Evolutionary conservation across 2,888 invertebrate genomes (phyloP), one percentile per base, ranked within the genome.

Genomic region (Drosophila rubida): DNA sequence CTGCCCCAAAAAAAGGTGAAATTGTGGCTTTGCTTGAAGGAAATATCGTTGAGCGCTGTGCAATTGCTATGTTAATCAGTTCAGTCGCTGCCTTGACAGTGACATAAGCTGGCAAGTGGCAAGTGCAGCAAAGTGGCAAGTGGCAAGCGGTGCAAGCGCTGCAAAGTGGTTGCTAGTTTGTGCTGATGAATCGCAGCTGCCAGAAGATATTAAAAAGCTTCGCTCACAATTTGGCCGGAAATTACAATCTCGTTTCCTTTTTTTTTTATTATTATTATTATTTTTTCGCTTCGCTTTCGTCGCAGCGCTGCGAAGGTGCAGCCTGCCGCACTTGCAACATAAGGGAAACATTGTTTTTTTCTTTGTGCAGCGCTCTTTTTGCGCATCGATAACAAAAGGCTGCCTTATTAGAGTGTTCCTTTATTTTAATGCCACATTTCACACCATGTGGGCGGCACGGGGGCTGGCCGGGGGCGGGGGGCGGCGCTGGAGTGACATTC

Each of bases 341-440:
- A 9, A 32, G 11, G 1, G 2, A 11, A 19, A 19, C 19, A n/a
- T n/a, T n/a, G n/a, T n/a, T 11, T 41, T 19, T 30, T 42, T 54
- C 27, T 30, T 42, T 54, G 19, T 22, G n/a, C 42, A 27, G 41
- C 9, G 13, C 25, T 30, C 16, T 27, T 30, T 46, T 49, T 58
- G 63, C 65, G 57, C 70, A 82, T 75, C 71, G 73, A 75, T 78
- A 82, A 82, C 85, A 85, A 85, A 85, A 78, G 85, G 80, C 78
- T 61, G 75, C 80, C 78, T 85, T 82, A 82, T 82, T 82, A 82
- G 85, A 82, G 82, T 80, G 82, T 81, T 81, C 85, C 81, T 84
- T 82, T 84, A 84, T 82, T 81, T 84, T 79, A 84, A 82, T 84
- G 79, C 81, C 82, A 82, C 85, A 82, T 81, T 81, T 81, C 80